Conservation (phyloP, 1,140 invertebrate genomes). For the Cecropterus lyciades region DNA sequence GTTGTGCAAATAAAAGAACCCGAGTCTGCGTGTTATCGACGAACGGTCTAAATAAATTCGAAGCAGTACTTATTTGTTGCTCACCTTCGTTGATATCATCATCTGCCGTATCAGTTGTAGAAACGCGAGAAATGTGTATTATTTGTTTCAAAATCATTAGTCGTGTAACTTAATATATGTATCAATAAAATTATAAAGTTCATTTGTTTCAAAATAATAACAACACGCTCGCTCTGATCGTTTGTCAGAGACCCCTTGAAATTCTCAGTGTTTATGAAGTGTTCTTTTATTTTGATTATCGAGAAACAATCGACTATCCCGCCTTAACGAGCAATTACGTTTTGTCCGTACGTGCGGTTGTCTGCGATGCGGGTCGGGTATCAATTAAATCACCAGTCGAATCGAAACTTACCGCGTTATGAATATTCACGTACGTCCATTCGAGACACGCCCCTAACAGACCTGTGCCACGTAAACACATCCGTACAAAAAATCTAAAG, state of each 20-base stretch:
- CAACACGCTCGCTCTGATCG: slow-evolving; percentile 44
- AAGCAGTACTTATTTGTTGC: slow-evolving; percentile 72
- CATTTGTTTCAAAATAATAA: slow-evolving; percentile 58
- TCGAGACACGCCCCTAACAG: slow-evolving; percentile 34
- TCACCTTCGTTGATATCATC: slow-evolving; percentile 72
- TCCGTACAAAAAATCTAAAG: neutral
- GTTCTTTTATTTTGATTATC: slow-evolving; percentile 69
- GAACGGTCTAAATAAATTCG: slow-evolving; percentile 79
- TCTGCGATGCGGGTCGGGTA: slow-evolving; percentile 54
- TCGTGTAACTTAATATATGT: neutral
- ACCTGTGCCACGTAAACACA: neutral
- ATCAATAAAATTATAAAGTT: slow-evolving; percentile 6
- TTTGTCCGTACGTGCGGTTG: slow-evolving; percentile 62
- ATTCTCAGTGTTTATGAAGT: slow-evolving; percentile 49
- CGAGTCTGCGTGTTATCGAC: slow-evolving; percentile 70
- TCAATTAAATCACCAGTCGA: slow-evolving; percentile 71
- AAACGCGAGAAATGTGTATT: slow-evolving; percentile 18
- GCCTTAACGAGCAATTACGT: slow-evolving; percentile 79
- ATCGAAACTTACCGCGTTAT: slow-evolving; percentile 57
- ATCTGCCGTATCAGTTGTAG: slow-evolving; percentile 44
- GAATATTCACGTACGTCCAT: slow-evolving; percentile 67
- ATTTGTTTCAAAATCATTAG: slow-evolving; percentile 25
- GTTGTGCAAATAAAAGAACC: slow-evolving; percentile 76
- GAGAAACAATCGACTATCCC: slow-evolving; percentile 77
- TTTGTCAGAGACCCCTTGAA: slow-evolving; percentile 53